phyloP scores from a whole-genome alignment of 2,113 vertebrate species.

The Trachemys scripta region DNA sequence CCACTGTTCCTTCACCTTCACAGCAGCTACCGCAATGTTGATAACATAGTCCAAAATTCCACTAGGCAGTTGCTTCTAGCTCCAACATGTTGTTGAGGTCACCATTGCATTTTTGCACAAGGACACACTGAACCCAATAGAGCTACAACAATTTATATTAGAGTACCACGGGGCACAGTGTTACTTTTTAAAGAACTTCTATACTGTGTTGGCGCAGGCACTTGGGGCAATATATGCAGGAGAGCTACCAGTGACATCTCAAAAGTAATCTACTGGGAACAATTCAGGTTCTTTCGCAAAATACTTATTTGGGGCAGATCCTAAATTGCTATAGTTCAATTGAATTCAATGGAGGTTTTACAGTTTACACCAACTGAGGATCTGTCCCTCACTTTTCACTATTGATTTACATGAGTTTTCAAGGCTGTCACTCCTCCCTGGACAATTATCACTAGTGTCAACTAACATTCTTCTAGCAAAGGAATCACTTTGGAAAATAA shows the following conservation, averaged over 20 bases:
- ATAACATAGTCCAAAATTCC: not conserved
- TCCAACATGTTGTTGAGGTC: not conserved
- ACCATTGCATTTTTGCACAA: not conserved
- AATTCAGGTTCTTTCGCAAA: not conserved
- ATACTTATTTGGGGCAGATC: not conserved
- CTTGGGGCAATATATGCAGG: not conserved
- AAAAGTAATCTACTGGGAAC: not conserved
- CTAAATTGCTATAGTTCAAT: not conserved
- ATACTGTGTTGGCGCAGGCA: not conserved
- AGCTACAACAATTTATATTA: not conserved
- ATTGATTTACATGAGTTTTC: not conserved
- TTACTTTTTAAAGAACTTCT: not conserved
- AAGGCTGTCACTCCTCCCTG: not conserved
- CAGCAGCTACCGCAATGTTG: not conserved
- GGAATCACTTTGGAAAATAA: not conserved
- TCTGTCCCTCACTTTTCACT: not conserved
- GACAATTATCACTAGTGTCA: not conserved
- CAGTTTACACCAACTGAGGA: fast-evolving
- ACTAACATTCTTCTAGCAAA: not conserved
- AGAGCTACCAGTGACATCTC: not conserved
- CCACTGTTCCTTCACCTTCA: not conserved
- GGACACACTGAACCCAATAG: not conserved
- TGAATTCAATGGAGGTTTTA: not conserved
- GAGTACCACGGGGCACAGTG: not conserved
- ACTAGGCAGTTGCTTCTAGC: not conserved